Evolutionary conservation across 2,113 vertebrate genomes (phyloP).

Genomic region (Camelus dromedarius): DNA sequence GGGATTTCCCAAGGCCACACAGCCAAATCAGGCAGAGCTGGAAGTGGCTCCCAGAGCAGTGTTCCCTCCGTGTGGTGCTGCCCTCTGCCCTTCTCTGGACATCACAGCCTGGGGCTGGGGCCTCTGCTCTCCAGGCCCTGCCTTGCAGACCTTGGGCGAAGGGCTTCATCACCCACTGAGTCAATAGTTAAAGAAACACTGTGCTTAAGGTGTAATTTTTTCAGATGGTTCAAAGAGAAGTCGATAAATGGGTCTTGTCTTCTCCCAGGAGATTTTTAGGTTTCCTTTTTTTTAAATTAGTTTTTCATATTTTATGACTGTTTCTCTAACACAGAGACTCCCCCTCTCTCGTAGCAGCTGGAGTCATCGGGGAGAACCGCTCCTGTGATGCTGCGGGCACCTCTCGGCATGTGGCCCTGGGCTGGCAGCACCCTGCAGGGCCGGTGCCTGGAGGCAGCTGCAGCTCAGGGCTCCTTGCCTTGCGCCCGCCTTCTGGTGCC

Average conservation of each 20-base stretch:
- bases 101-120: accelerated
- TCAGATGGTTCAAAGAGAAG: constrained; percentile 32
- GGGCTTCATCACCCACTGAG: neutral
- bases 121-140: accelerated
- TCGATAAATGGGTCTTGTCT: constrained; percentile 52
- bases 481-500: accelerated
- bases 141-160: neutral
- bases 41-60: too few relatives aligned
- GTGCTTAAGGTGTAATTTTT: constrained; percentile 12
- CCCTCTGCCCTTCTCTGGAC: neutral
- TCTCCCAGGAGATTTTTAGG: constrained; percentile 25
- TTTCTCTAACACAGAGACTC: neutral
- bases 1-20: neutral
- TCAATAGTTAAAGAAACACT: neutral
- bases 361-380: neutral
- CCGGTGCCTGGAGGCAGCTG: neutral
- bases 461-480: neutral
- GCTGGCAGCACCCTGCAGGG: accelerated
- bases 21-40: neutral
- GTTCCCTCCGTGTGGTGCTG: neutral
- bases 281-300: neutral
- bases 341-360: neutral
- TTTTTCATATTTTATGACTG: neutral
- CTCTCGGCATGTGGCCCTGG: neutral
- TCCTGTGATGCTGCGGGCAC: neutral